A percentile compares a stretch with the other conserved stretches of the same genome.
These are phyloP conservation scores for Diarsia dahlii DNA, from an alignment of 2,888 invertebrate genomes.

Conservation along the genomic window DNA sequence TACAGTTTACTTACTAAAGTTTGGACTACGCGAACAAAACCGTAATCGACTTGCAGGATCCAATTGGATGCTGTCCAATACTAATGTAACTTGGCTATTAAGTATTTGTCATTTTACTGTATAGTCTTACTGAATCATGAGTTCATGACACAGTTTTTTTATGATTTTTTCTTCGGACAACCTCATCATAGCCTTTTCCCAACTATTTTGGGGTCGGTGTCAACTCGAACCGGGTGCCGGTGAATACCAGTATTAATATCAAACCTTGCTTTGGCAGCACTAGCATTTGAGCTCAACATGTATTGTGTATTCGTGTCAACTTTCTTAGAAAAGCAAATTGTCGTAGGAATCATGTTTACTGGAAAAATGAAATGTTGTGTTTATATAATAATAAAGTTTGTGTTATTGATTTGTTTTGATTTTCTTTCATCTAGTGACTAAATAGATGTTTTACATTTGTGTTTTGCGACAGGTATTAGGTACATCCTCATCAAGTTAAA, in stretches of 20 bases:
- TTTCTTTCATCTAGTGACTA: constrained; percentile 4
- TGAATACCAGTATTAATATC: neutral
- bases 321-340: neutral
- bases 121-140: neutral
- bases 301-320: neutral
- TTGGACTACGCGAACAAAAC: neutral
- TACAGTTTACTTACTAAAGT: neutral
- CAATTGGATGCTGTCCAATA: neutral
- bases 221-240: too few relatives aligned
- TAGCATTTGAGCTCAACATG: neutral
- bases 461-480: neutral
- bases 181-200: neutral
- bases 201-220: neutral
- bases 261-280: neutral
- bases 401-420: neutral
- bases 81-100: neutral
- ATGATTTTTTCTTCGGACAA: neutral
- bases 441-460: neutral
- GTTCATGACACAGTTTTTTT: neutral
- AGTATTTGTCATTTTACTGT: neutral
- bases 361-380: neutral
- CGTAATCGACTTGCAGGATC: neutral
- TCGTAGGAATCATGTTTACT: neutral
- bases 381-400: constrained; percentile 2
- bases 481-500: neutral